Base-by-base conservation (phyloP, 2,888 invertebrate species). In the Augochlorella aurata region DNA sequence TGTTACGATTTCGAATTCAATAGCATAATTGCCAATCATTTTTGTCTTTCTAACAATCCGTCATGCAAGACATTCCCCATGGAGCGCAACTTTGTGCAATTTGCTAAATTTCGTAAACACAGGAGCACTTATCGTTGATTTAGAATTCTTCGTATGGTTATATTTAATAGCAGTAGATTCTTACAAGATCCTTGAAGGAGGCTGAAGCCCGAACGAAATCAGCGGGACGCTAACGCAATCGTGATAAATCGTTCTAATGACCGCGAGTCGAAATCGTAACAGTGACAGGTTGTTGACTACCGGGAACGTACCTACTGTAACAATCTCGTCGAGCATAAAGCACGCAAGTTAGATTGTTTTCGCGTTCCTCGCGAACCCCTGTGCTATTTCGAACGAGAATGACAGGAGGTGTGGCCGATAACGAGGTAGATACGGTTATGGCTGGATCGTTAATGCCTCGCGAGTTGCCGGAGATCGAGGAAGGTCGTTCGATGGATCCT, bases 301-400 rank as follows among this genome's bases (percentile, higher is more conserved):
- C 79, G 76, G 74, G 63, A 50, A 75, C 86, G 85, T 82, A 81
- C 80, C 61, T 45, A 50, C 5, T 29, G 0, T 85, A 80, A 81
- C 82, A 79, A 74, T 81, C 81, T 74, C 66, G 65, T 18, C 44
- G 75, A 44, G 61, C 65, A 65, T 61, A 70, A 77, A 77, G 68
- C 81, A 74, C 16, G 83, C 80, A 79, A 68, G 80, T 58, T 71
- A 45, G 76, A 86, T 88, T 85, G 88, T 88, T 87, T 84, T 84
- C 88, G 73, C 78, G 74, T 49, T 71, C 54, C 63, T 75, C 68
- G 61, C 77, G 80, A 73, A 67, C 61, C 54, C 63, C 54, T 24
- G 65, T 44, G 63, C 45, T 29, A 52, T 79, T 58, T 67, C 75
- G 52, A 14, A 45, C 71, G 77, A 67, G 79, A 83, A 79, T 44